These are phyloP conservation scores for Rotaria magnacalcarata DNA, from an alignment of 2,888 invertebrate genomes.

Conservation along the genomic window DNA sequence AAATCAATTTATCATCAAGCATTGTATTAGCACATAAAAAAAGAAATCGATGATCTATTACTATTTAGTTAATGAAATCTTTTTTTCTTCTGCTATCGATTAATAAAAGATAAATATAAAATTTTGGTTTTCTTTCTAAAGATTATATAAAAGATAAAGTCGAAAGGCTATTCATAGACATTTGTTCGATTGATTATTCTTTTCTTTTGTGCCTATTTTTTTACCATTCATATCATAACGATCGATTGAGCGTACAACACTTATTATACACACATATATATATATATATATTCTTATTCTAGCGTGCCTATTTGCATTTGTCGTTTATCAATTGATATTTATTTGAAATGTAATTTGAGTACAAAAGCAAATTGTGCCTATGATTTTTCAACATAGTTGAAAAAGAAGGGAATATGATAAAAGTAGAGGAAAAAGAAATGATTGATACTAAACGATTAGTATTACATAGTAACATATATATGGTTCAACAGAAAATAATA, in stretches of 20 bases:
- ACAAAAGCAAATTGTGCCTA: slow-evolving; percentile 26
- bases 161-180: not conserved
- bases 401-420: not conserved
- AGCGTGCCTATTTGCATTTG: slow-evolving; percentile 24
- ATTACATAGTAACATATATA: not conserved
- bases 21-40: not conserved
- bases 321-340: slow-evolving; percentile 31
- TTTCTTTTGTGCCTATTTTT: not conserved
- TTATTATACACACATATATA: not conserved
- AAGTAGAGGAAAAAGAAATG: not conserved
- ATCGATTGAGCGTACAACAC: not conserved
- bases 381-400: slow-evolving; percentile 16
- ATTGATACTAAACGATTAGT: slow-evolving; percentile 31
- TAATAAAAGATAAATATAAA: not conserved
- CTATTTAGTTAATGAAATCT: not conserved
- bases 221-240: slow-evolving; percentile 6
- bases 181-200: not conserved
- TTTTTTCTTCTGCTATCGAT: not conserved
- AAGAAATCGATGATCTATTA: not conserved
- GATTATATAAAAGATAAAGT: not conserved
- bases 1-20: not conserved
- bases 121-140: not conserved
- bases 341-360: slow-evolving; percentile 28
- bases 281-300: not conserved
- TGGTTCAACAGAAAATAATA: not conserved